Percentiles rank a stretch among this genome's conserved stretches.
phyloP scores from a whole-genome alignment of 2,113 vertebrate species.

The Ochotona princeps region DNA sequence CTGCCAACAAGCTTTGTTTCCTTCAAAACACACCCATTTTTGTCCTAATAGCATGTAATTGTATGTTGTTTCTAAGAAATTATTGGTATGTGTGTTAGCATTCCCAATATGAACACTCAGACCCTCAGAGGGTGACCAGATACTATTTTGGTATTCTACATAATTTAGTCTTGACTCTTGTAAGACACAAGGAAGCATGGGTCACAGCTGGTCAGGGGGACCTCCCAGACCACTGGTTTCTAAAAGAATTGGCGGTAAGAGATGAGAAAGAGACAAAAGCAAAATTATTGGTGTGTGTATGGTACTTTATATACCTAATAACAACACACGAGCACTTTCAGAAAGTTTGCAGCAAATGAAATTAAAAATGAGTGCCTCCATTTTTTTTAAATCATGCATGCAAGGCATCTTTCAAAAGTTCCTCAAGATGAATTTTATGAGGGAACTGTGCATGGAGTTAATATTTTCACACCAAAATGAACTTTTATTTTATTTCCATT shows the following conservation, averaged over 20 bases:
- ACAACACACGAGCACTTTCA: too few relatives aligned
- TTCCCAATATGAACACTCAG: neutral
- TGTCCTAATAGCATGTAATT: neutral
- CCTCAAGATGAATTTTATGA: too few relatives aligned
- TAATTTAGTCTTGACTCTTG: neutral
- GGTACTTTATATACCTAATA: neutral
- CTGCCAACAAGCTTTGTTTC: neutral
- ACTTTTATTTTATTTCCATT: too few relatives aligned
- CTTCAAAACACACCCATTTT: neutral
- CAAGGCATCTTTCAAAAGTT: too few relatives aligned
- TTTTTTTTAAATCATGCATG: too few relatives aligned
- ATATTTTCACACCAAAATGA: too few relatives aligned
- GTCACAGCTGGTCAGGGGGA: neutral
- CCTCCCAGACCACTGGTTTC: neutral
- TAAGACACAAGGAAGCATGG: neutral
- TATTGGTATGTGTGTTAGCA: too few relatives aligned
- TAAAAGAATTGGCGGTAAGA: neutral
- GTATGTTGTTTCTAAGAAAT: neutral
- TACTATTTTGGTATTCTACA: neutral
- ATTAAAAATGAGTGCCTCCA: too few relatives aligned
- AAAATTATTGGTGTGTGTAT: neutral
- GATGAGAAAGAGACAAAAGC: neutral
- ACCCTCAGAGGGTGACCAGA: neutral
- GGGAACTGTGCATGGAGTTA: too few relatives aligned
- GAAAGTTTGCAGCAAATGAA: too few relatives aligned